Conservation (phyloP, 2,797 vertebrate species). For the Antennarius maculatus region DNA sequence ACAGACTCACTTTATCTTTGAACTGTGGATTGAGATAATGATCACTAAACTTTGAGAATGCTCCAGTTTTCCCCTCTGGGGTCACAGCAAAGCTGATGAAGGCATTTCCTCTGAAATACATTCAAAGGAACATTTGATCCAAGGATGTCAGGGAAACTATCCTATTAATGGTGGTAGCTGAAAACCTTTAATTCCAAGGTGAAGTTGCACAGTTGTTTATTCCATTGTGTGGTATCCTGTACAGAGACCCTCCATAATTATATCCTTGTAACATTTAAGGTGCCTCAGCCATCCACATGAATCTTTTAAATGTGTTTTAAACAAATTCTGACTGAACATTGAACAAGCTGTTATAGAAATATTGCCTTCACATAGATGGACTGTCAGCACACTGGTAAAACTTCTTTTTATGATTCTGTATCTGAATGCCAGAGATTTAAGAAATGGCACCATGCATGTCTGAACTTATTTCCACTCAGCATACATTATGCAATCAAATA, state of each 20-base stretch:
- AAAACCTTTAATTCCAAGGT: background rate
- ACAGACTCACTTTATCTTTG: conserved; percentile 14
- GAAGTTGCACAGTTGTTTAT: too few relatives aligned
- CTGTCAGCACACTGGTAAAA: conserved; percentile 1
- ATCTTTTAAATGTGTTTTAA: too few relatives aligned
- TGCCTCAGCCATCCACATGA: too few relatives aligned
- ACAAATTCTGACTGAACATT: too few relatives aligned
- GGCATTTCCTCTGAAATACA: conserved; percentile 27
- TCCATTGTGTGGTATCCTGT: too few relatives aligned
- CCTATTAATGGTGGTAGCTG: conserved; percentile 4
- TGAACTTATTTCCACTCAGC: conserved; percentile 56
- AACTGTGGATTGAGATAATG: conserved; percentile 41
- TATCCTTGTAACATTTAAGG: too few relatives aligned
- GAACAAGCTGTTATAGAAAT: background rate
- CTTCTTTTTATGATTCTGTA: conserved; percentile 18
- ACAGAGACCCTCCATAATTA: too few relatives aligned
- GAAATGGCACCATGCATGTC: conserved; percentile 28
- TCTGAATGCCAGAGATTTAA: conserved; percentile 12
- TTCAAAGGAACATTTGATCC: conserved; percentile 35
- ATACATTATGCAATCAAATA: conserved; percentile 62
- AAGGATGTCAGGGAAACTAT: conserved; percentile 17
- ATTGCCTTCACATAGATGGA: conserved; percentile 5
- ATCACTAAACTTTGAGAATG: conserved; percentile 21
- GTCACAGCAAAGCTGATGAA: conserved; percentile 16
- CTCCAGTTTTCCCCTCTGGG: conserved; percentile 2